Percentiles rank a stretch among this genome's conserved stretches.
Conservation (phyloP, 2,888 invertebrate genomes). For the Drosophila maculinotata region DNA sequence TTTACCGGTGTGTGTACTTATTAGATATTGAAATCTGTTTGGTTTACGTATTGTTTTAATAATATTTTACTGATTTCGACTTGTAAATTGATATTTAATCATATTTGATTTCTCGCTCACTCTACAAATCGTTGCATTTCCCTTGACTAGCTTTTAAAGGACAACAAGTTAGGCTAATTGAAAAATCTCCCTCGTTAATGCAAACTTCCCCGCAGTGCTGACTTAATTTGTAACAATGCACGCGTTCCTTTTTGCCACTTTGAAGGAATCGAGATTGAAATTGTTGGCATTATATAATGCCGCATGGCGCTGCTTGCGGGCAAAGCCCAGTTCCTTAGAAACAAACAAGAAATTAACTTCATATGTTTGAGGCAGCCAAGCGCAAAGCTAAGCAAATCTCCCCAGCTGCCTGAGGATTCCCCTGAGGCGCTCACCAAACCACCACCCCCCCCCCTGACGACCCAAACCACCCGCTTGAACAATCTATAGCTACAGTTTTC, state of each 20-base stretch:
- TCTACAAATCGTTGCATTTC: neutral
- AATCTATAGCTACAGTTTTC: neutral
- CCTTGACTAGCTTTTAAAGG: neutral
- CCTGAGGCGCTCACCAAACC: slow-evolving; percentile 13
- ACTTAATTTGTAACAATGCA: slow-evolving; percentile 19
- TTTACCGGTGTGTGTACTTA: too few relatives aligned
- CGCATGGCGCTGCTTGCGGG: slow-evolving; percentile 10
- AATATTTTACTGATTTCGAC: too few relatives aligned
- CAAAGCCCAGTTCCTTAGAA: slow-evolving; percentile 57
- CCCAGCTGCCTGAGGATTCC: slow-evolving; percentile 8
- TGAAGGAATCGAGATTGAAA: slow-evolving; percentile 19
- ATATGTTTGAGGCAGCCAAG: slow-evolving; percentile 62
- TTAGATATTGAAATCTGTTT: too few relatives aligned
- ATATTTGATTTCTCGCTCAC: neutral
- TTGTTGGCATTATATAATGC: slow-evolving; percentile 23
- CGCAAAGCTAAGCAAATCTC: slow-evolving; percentile 40
- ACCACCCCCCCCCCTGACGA: neutral
- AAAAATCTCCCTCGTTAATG: neutral
- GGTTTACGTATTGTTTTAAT: too few relatives aligned
- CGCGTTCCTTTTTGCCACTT: slow-evolving; percentile 11
- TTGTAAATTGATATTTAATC: too few relatives aligned
- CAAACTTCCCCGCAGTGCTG: neutral
- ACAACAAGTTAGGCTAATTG: neutral
- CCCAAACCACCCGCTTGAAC: neutral
- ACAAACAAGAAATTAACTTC: slow-evolving; percentile 71